Conservation (phyloP, 2,797 vertebrate genomes). For the Cuniculus paca region DNA sequence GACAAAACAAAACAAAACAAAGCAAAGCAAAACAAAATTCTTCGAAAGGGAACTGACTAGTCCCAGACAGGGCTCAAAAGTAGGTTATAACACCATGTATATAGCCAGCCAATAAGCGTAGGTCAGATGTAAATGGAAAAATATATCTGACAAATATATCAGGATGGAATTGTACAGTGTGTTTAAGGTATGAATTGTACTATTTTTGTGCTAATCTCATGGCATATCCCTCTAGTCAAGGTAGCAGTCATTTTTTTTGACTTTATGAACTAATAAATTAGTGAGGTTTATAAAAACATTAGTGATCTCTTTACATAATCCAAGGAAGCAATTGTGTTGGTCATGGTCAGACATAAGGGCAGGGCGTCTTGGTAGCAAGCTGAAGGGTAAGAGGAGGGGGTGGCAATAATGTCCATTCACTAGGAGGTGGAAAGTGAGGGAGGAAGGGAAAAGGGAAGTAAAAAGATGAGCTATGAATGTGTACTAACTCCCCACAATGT, state of each 20-base stretch:
- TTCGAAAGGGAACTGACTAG: background rate
- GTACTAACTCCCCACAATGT: background rate
- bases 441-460: background rate
- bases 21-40: background rate
- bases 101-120: background rate
- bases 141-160: background rate
- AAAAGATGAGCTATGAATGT: background rate
- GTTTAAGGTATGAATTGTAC: background rate
- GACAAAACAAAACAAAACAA: background rate
- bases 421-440: background rate
- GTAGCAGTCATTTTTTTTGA: background rate
- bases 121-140: background rate
- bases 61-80: background rate
- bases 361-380: background rate
- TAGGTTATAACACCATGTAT: background rate
- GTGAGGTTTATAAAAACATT: background rate
- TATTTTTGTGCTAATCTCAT: background rate
- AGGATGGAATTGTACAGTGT: background rate
- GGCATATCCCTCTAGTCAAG: background rate
- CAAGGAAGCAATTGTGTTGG: background rate
- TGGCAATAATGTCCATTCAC: background rate
- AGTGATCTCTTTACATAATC: background rate
- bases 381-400: fast-evolving
- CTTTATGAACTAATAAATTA: background rate
- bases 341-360: no score